A percentile compares a stretch with the other conserved stretches of the same genome.
Evolutionary conservation across 2,888 invertebrate species (phyloP).

Genomic region (Polyommatus iphigenia): DNA sequence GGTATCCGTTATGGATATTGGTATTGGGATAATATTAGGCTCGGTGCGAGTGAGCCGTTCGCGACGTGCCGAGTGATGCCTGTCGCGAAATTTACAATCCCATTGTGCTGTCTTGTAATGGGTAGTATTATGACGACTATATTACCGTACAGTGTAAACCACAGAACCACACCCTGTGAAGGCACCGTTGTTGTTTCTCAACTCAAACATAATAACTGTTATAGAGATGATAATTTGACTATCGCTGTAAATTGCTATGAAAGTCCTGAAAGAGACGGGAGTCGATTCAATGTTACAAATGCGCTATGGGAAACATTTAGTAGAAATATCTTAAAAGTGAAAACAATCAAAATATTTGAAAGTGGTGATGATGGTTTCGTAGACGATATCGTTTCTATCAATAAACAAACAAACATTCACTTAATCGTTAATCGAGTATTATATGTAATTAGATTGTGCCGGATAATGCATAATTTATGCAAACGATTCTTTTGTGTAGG

Average conservation of each 20-base stretch:
- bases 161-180: not conserved
- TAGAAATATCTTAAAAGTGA: no score
- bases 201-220: not conserved
- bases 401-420: constrained; percentile 23
- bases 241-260: no score
- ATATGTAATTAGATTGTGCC: constrained; percentile 52
- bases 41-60: not conserved
- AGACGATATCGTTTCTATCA: not conserved
- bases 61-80: constrained; percentile 5
- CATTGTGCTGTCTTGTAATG: constrained; percentile 17
- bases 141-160: not conserved
- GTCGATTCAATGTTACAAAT: no score
- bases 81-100: constrained; percentile 19
- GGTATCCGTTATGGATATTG: constrained; percentile 19
- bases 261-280: not conserved
- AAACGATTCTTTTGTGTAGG: constrained; percentile 63
- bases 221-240: not conserved
- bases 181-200: not conserved
- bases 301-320: no score
- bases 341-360: not conserved
- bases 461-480: constrained; percentile 61
- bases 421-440: constrained; percentile 26
- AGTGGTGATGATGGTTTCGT: not conserved
- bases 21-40: constrained; percentile 5
- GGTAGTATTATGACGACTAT: not conserved